phyloP scores from a whole-genome alignment of 2,888 invertebrate species.

The Zeuzera pyrina region DNA sequence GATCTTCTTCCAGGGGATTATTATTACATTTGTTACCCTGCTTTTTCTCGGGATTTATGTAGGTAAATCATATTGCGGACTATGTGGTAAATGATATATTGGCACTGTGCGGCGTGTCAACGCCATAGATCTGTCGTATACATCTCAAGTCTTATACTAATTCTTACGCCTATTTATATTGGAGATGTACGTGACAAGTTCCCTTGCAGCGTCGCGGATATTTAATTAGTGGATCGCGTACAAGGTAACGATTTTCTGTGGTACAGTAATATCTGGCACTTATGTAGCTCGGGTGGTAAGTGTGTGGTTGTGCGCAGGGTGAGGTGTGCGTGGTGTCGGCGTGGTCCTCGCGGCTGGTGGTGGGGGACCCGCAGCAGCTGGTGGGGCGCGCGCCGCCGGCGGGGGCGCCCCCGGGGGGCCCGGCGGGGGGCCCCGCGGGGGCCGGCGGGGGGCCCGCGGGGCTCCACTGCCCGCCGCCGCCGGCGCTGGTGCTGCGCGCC shows the following conservation, averaged over 20 bases:
- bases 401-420: slow-evolving; percentile 70
- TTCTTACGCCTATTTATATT: no score
- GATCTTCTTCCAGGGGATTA: no score
- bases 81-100: no score
- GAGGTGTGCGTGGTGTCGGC: slow-evolving; percentile 76
- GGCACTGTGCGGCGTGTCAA: no score
- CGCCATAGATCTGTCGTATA: no score
- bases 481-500: slow-evolving; percentile 75
- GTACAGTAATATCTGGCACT: background rate
- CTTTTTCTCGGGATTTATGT: no score
- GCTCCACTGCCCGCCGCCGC: slow-evolving; percentile 77
- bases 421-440: slow-evolving; percentile 73
- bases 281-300: background rate
- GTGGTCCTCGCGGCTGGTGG: slow-evolving; percentile 80
- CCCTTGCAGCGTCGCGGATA: no score
- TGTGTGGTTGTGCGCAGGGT: slow-evolving; percentile 36
- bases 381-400: slow-evolving; percentile 78
- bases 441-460: slow-evolving; percentile 76
- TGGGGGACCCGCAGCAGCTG: slow-evolving; percentile 73
- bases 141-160: no score
- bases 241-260: background rate
- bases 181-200: no score
- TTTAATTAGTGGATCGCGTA: no score
- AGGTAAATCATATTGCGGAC: no score
- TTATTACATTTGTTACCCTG: no score